A percentile compares a stretch with the other conserved stretches of the same genome.
Conservation (phyloP, 2,113 vertebrate species). For the Benitochromis conjunctus region DNA sequence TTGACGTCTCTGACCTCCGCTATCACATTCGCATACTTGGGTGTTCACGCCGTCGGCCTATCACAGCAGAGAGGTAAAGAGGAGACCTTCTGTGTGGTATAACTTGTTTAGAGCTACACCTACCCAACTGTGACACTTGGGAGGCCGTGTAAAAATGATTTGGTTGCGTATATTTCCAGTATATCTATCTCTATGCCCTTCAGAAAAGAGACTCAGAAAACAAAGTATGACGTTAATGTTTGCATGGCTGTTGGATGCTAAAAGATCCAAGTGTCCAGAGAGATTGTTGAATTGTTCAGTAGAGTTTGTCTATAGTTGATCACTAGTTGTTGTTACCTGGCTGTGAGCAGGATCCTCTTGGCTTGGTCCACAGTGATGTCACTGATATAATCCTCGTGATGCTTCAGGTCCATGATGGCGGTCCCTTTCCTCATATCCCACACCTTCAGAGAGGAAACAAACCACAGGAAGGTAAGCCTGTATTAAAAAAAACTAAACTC, state of each 20-base stretch:
- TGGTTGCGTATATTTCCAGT: rapidly evolving
- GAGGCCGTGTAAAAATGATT: neutral
- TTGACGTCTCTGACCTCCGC: neutral
- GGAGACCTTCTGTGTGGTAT: rapidly evolving
- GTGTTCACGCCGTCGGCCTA: neutral
- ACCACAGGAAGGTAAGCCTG: neutral
- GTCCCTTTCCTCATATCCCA: conserved; percentile 91
- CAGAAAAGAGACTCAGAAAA: neutral
- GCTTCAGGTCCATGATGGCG: conserved; percentile 83
- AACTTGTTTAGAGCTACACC: neutral
- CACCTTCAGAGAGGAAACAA: conserved; percentile 18
- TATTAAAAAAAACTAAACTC: rapidly evolving
- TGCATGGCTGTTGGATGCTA: neutral
- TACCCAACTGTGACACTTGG: neutral
- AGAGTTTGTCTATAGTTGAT: neutral
- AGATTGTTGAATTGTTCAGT: neutral
- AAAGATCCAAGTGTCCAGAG: neutral
- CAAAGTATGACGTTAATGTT: neutral
- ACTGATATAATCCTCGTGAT: conserved; percentile 96
- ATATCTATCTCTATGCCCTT: neutral
- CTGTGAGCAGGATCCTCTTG: conserved; percentile 85
- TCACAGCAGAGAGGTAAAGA: neutral
- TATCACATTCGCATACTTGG: neutral
- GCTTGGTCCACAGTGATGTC: conserved; percentile 82
- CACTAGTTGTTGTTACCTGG: conserved; percentile 72